These are phyloP conservation scores for Leucania comma DNA, from an alignment of 2,888 invertebrate genomes.

Conservation along the genomic window DNA sequence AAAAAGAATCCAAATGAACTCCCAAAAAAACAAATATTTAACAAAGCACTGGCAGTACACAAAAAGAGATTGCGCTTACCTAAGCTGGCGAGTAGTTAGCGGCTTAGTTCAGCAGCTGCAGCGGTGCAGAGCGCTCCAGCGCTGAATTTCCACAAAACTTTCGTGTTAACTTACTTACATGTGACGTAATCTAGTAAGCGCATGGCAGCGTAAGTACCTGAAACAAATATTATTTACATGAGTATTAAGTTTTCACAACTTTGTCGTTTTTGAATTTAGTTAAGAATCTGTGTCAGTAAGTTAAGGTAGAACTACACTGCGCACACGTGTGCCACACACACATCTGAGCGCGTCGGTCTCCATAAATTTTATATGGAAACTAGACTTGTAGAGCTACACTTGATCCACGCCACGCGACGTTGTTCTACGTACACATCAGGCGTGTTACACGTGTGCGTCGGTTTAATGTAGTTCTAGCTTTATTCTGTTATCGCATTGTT, in stretches of 20 bases:
- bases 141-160: constrained; percentile 35
- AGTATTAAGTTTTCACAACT: constrained; percentile 21
- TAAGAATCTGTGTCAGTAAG: too few species aligned
- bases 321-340: too few species aligned
- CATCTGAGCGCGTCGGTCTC: too few species aligned
- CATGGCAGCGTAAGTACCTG: constrained; percentile 41
- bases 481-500: not conserved
- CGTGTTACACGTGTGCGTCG: too few species aligned
- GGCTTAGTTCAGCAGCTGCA: constrained; percentile 16
- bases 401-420: too few species aligned
- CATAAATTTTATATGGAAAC: too few species aligned
- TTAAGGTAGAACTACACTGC: too few species aligned
- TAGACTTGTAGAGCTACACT: too few species aligned
- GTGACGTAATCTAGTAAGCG: constrained; percentile 26
- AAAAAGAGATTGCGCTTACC: constrained; percentile 24
- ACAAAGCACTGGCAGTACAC: not conserved
- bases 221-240: constrained; percentile 43
- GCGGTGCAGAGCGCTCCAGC: constrained; percentile 26
- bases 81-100: constrained; percentile 29
- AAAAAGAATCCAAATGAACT: too few species aligned
- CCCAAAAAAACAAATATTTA: not conserved
- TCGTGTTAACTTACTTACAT: constrained; percentile 41
- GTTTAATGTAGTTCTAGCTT: too few species aligned
- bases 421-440: too few species aligned
- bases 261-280: too few species aligned